Conservation (phyloP, 2,113 vertebrate genomes). For the Strigops habroptila region DNA sequence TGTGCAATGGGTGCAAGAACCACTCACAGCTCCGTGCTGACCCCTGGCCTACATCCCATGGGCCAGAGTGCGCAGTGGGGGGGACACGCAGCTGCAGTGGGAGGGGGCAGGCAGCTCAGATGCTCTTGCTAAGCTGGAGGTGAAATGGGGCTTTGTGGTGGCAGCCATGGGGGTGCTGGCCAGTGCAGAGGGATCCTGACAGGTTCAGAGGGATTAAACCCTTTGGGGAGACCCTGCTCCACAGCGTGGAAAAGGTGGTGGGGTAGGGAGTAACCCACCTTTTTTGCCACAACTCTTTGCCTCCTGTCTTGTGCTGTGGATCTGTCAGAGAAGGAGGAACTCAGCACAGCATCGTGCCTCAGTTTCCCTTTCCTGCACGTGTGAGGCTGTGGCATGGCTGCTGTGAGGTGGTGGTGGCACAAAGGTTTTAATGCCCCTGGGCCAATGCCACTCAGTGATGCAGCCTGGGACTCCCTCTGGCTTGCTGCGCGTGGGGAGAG, state of each 20-base stretch:
- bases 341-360: not conserved
- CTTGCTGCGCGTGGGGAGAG: not conserved
- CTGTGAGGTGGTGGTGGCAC: not conserved
- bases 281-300: not conserved
- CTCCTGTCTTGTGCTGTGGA: not conserved
- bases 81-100: fast-evolving
- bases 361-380: not conserved
- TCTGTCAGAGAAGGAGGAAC: not conserved
- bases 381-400: not conserved
- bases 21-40: not conserved
- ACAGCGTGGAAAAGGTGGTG: not conserved
- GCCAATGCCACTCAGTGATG: not conserved
- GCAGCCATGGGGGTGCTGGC: not conserved
- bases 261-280: not conserved
- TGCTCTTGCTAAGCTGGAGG: not conserved
- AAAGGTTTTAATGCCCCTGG: not conserved
- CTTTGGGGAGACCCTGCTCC: not conserved
- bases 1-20: slow-evolving; percentile 59
- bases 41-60: slow-evolving; percentile 51
- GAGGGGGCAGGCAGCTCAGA: fast-evolving
- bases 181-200: not conserved
- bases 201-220: fast-evolving
- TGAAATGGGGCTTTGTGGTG: fast-evolving
- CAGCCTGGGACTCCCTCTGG: not conserved
- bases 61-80: not conserved